Percentiles rank a stretch among this genome's conserved stretches.
phyloP scores from a whole-genome alignment of 2,113 vertebrate species.

The Epinephelus fuscoguttatus region DNA sequence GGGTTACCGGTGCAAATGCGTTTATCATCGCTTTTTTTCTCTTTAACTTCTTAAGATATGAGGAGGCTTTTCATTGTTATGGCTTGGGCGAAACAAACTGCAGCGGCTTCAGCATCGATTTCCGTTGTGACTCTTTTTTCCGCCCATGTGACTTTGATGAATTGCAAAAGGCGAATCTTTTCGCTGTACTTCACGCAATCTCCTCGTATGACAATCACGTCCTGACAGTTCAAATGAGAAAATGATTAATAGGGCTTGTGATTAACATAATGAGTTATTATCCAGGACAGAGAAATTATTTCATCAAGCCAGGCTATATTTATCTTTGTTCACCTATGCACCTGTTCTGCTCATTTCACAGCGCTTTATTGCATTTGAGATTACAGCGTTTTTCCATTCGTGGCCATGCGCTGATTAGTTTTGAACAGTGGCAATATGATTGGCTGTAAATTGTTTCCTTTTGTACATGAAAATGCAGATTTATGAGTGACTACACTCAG shows the following conservation, averaged over 20 bases:
- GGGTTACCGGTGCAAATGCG: constrained; percentile 36
- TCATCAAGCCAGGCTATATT: constrained; percentile 81
- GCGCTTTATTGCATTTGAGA: constrained; percentile 71
- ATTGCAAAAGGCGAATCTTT: constrained; percentile 72
- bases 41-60: constrained; percentile 44
- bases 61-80: constrained; percentile 35
- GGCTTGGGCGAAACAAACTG: not conserved
- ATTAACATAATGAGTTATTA: constrained; percentile 84
- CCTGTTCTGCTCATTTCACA: constrained; percentile 75
- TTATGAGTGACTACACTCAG: constrained; percentile 44
- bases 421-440: constrained; percentile 61
- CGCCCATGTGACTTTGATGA: constrained; percentile 63
- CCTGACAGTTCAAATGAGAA: constrained; percentile 83
- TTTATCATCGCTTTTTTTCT: constrained; percentile 36
- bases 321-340: constrained; percentile 82
- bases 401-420: constrained; percentile 70
- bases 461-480: constrained; percentile 66
- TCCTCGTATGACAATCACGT: constrained; percentile 72
- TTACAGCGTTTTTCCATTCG: constrained; percentile 66
- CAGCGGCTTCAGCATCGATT: constrained; percentile 11
- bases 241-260: constrained; percentile 81
- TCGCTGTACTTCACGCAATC: constrained; percentile 58
- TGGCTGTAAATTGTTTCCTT: constrained; percentile 64
- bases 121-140: constrained; percentile 22
- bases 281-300: constrained; percentile 82